These are phyloP conservation scores for Cervus canadensis DNA, from an alignment of 2,113 vertebrate species.

Conservation along the genomic window DNA sequence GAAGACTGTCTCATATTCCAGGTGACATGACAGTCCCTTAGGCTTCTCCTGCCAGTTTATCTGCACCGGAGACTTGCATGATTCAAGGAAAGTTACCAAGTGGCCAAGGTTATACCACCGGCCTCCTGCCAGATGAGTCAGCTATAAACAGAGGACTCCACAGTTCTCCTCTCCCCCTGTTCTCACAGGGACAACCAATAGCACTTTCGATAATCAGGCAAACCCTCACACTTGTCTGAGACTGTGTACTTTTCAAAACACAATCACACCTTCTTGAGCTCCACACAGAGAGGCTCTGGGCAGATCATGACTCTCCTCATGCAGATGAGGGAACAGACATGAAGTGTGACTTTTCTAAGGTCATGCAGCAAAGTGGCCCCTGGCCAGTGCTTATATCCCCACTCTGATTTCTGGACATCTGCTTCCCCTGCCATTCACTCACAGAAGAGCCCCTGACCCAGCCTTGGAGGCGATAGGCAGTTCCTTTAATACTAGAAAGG, in stretches of 20 bases:
- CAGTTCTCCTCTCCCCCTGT: background rate
- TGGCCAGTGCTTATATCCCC: background rate
- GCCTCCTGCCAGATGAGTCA: constrained; percentile 70
- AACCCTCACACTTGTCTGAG: background rate
- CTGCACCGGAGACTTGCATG: constrained; percentile 45
- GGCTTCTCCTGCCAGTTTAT: constrained; percentile 23
- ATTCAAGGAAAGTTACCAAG: constrained; percentile 70
- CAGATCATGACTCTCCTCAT: background rate
- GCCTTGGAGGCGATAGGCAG: background rate
- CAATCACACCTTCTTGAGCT: background rate
- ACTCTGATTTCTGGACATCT: background rate
- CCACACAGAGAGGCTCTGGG: background rate
- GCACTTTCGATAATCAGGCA: background rate
- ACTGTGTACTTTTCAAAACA: background rate
- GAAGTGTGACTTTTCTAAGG: background rate
- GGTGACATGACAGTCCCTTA: background rate
- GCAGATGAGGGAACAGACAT: background rate
- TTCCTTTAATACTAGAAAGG: background rate
- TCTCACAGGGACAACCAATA: background rate
- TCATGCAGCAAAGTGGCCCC: background rate
- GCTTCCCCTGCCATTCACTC: background rate
- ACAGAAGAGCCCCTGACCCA: background rate
- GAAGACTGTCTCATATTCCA: background rate
- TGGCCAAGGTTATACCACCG: constrained; percentile 54
- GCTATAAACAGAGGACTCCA: constrained; percentile 46